These are phyloP conservation scores for Limonius californicus DNA, from an alignment of 1,140 invertebrate genomes.

Conservation along the genomic window DNA sequence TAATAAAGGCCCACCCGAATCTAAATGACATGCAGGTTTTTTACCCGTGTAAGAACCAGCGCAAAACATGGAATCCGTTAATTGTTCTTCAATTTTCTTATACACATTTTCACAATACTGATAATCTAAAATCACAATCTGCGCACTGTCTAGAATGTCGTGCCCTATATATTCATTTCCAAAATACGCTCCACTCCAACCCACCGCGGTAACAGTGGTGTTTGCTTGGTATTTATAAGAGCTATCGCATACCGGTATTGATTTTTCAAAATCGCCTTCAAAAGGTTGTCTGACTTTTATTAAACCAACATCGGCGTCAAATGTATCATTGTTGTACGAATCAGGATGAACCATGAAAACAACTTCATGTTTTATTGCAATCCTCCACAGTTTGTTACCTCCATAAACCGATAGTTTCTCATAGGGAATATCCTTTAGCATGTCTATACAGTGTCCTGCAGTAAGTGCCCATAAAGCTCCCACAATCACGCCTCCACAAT, in stretches of 20 bases:
- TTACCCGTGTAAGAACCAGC: not conserved
- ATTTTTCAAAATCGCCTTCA: not conserved
- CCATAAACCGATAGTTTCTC: not conserved
- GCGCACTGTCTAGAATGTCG: too few relatives aligned
- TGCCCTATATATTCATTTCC: too few relatives aligned
- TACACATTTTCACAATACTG: too few relatives aligned
- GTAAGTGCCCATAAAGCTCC: not conserved
- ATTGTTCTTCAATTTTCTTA: too few relatives aligned
- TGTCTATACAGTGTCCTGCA: not conserved
- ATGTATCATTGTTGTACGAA: not conserved
- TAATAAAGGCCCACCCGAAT: conserved; percentile 16
- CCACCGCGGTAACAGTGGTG: conserved; percentile 21
- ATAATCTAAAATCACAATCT: too few relatives aligned
- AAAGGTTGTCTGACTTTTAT: not conserved
- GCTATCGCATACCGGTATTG: not conserved
- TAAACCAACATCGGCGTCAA: not conserved
- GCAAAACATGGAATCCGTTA: not conserved
- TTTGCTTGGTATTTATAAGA: conserved; percentile 21
- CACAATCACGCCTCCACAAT: not conserved
- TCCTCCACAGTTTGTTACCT: too few relatives aligned
- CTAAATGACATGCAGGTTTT: not conserved
- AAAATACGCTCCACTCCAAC: conserved; percentile 14
- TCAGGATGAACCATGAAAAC: not conserved
- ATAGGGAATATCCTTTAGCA: not conserved
- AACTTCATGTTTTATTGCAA: not conserved